Percentiles rank a stretch among this genome's conserved stretches.
Conservation (phyloP, 2,888 invertebrate species). For the Cremastobaeus sp. region DNA sequence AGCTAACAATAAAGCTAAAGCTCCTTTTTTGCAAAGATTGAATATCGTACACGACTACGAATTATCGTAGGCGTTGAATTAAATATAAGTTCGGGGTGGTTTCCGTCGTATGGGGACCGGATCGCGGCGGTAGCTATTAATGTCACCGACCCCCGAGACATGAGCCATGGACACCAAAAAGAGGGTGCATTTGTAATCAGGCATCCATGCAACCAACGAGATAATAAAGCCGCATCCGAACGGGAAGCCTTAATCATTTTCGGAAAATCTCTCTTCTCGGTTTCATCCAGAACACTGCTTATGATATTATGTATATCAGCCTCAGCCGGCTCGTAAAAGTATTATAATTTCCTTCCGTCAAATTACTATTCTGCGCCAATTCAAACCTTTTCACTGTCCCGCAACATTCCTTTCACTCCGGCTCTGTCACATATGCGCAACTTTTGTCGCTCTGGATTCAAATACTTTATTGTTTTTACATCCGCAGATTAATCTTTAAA, state of each 20-base stretch:
- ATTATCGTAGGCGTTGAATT: slow-evolving; percentile 73
- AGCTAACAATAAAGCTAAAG: slow-evolving; percentile 50
- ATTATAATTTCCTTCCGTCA: slow-evolving; percentile 47
- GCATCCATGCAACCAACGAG: slow-evolving; percentile 62
- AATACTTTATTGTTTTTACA: not conserved
- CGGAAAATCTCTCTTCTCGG: slow-evolving; percentile 56
- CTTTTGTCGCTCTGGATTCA: not conserved
- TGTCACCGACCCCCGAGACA: slow-evolving; percentile 72
- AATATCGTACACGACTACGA: slow-evolving; percentile 68
- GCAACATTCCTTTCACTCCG: not conserved
- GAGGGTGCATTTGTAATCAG: slow-evolving; percentile 75
- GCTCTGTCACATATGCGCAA: not conserved
- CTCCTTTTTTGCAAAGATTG: slow-evolving; percentile 68
- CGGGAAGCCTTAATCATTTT: slow-evolving; percentile 61
- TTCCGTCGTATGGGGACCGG: slow-evolving; percentile 58
- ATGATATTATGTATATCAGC: slow-evolving; percentile 56
- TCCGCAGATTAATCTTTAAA: no score
- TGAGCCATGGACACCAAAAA: slow-evolving; percentile 69
- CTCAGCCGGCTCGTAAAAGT: slow-evolving; percentile 46
- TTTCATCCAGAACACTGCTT: slow-evolving; percentile 50
- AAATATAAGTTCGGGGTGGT: slow-evolving; percentile 72
- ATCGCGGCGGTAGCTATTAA: slow-evolving; percentile 72
- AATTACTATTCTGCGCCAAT: slow-evolving; percentile 28
- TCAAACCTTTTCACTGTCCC: slow-evolving; percentile 20
- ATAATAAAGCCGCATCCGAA: slow-evolving; percentile 65